Evolutionary conservation across 1,140 invertebrate genomes (phyloP), one percentile per base, ranked within the genome.

Genomic region (Oscheius sp.): DNA sequence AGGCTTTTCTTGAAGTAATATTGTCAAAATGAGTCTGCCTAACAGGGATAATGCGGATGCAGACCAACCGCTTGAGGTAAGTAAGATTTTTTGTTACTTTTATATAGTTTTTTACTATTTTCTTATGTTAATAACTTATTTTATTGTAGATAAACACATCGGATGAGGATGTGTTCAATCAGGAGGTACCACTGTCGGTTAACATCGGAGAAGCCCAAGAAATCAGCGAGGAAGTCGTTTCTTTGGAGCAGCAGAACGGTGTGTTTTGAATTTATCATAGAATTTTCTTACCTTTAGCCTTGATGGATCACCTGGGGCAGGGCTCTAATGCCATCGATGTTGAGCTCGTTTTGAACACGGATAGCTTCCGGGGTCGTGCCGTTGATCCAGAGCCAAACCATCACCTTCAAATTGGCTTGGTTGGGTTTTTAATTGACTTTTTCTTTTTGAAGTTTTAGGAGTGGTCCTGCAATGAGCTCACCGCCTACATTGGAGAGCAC

Each of bases 401-500:
- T 26, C 7, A 13, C 49, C 15, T 15, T 23, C 49, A 55, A 23
- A 23, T 55, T 55, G 49, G 49, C 23, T 23, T 55, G 49, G n/a
- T n/a, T 20, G 10, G 38, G 13, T 20, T 20, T n/a, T n/a, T n/a
- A n/a, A n/a, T n/a, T n/a, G n/a, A n/a, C n/a, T 18, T 15, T 20
- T 18, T 20, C 26, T 26, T 18, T 26, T 29, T 38, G 18, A 15
- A 31, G n/a, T 10, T 63, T 63, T 31, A 79, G 78, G 68, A 77
- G 20, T 80, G 79, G 79, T 38, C 59, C n/a, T 34, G 80, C 36
- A 23, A 28, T 34, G 26, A 79, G 52, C 65, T 81, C 3, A 58
- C 26, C n/a, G 3, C 34, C 18, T 68, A 68, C 45, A 31, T 80
- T 29, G 79, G 80, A 23, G 15, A 74, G 23, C 20, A 69, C n/a